Conservation (phyloP, 2,888 invertebrate species). For the Cephus spinipes region DNA sequence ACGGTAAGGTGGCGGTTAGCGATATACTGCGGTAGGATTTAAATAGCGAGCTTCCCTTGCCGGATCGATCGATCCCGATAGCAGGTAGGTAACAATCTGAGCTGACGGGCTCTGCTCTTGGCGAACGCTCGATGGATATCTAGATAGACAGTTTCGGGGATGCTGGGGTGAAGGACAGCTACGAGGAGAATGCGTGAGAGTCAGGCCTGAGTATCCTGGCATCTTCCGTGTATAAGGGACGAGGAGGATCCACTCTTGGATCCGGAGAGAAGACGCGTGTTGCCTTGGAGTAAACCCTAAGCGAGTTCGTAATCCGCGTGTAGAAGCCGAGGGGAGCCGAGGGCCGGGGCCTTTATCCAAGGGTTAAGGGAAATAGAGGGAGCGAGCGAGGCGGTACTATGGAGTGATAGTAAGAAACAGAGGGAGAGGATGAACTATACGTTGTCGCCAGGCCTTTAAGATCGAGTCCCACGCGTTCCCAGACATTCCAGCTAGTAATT, state of each 20-base stretch:
- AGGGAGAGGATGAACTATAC: constrained; percentile 8
- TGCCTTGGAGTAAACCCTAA: not conserved
- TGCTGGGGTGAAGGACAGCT: not conserved
- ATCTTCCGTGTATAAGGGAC: not conserved
- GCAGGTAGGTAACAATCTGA: not conserved
- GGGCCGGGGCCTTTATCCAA: constrained; percentile 10
- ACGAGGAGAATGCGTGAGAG: not conserved
- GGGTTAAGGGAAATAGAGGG: not conserved
- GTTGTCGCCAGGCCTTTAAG: constrained; percentile 45
- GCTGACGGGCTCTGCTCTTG: not conserved
- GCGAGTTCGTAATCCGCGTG: not conserved
- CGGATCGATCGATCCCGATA: not conserved
- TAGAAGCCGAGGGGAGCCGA: constrained; percentile 6
- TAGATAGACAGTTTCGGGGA: not conserved
- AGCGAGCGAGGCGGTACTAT: not conserved
- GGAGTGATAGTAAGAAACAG: not conserved
- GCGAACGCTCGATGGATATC: not conserved
- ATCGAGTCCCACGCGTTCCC: constrained; percentile 61
- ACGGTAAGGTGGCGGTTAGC: not conserved
- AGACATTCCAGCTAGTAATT: constrained; percentile 63
- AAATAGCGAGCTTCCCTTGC: not conserved
- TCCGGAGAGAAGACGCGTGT: not conserved
- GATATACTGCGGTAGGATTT: not conserved
- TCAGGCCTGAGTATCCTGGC: not conserved
- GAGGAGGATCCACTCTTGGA: not conserved